phyloP scores from a whole-genome alignment of 2,113 vertebrate species.

The Garra rufa region DNA sequence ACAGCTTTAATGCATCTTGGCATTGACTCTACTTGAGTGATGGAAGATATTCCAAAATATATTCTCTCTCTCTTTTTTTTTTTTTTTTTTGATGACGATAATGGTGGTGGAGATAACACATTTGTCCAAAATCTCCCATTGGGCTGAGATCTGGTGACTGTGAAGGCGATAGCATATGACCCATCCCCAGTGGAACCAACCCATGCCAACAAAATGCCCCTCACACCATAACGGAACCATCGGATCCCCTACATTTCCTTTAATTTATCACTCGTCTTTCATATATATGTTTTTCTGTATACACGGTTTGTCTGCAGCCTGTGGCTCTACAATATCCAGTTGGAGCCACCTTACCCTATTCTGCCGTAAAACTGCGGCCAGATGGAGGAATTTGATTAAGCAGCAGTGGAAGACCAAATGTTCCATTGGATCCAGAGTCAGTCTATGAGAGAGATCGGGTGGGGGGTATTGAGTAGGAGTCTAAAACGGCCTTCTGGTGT shows the following conservation, averaged over 20 bases:
- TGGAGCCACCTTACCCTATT: constrained; percentile 97
- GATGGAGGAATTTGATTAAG: constrained; percentile 99
- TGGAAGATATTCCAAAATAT: not conserved
- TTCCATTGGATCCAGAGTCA: constrained; percentile 99
- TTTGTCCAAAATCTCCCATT: not conserved
- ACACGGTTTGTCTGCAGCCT: constrained; percentile 92
- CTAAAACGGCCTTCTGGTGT: constrained; percentile 99
- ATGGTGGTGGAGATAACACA: not conserved
- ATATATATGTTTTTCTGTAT: not conserved
- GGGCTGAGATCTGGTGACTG: not conserved
- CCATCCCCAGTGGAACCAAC: not conserved
- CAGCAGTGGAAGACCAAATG: constrained; percentile 99
- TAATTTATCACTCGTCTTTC: not conserved
- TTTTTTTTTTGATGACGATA: not conserved
- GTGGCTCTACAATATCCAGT: constrained; percentile 91
- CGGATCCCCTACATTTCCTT: not conserved
- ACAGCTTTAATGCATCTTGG: not conserved
- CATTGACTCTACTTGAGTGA: not conserved
- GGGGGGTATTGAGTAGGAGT: constrained; percentile 78
- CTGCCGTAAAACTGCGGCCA: constrained; percentile 94
- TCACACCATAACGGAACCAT: not conserved
- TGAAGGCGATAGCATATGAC: not conserved
- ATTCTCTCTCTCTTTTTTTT: not conserved
- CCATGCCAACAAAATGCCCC: not conserved
- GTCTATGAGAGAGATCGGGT: constrained; percentile 83